Conservation (phyloP, 2,797 vertebrate species). For the Rhabdomys pumilio region DNA sequence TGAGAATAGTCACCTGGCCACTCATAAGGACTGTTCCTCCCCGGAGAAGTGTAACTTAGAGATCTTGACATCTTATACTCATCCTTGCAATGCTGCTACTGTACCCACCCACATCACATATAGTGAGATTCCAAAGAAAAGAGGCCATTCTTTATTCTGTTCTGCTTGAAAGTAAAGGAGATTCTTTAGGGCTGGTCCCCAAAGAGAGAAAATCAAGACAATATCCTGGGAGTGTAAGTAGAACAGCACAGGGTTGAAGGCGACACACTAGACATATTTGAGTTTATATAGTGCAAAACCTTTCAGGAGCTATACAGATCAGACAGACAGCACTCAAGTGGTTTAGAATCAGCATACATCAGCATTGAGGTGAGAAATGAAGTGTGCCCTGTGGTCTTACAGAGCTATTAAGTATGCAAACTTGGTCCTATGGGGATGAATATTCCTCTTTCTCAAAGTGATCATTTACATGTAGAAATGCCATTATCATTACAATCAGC, state of each 20-base stretch:
- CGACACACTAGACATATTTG: neutral
- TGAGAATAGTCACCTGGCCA: neutral
- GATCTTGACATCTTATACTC: neutral
- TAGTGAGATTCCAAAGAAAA: conserved; percentile 52
- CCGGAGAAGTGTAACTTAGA: neutral
- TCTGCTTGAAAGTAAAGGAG: conserved; percentile 59
- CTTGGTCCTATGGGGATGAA: neutral
- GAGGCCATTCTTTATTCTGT: conserved; percentile 54
- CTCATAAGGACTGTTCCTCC: conserved; percentile 7
- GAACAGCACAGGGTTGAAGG: neutral
- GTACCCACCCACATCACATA: conserved; percentile 27
- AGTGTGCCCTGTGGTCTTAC: neutral
- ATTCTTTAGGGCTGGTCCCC: conserved; percentile 42
- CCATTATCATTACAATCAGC: conserved; percentile 64
- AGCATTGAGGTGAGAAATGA: neutral
- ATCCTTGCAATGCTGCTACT: neutral
- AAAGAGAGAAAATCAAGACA: conserved; percentile 53
- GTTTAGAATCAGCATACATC: neutral
- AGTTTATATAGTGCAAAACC: neutral
- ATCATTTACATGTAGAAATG: conserved; percentile 50
- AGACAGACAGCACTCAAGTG: neutral
- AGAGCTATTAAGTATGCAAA: neutral
- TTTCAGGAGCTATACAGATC: neutral
- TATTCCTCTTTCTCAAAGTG: conserved; percentile 25
- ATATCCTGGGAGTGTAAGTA: neutral